Percentiles rank a stretch among this genome's conserved stretches.
These are phyloP conservation scores for Cettia cetti DNA, from an alignment of 2,113 vertebrate species.

Conservation along the genomic window DNA sequence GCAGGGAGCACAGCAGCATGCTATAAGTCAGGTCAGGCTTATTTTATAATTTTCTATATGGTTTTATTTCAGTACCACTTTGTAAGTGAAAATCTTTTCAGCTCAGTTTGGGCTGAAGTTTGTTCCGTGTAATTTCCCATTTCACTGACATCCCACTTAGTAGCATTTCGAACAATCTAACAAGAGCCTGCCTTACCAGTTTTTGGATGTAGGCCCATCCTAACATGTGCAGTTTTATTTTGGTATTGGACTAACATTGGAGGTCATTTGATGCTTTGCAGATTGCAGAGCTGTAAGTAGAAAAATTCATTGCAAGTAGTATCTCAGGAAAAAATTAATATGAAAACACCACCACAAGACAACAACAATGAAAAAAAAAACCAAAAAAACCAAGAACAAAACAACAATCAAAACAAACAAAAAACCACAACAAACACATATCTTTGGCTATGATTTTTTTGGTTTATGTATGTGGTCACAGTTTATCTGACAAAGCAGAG, in stretches of 20 bases:
- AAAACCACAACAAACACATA: background rate
- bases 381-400: background rate
- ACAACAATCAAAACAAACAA: background rate
- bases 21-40: background rate
- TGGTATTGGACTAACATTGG: background rate
- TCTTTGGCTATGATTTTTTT: background rate
- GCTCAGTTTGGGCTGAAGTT: background rate
- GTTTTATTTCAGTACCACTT: background rate
- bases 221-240: background rate
- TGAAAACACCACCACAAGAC: background rate
- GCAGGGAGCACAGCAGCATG: background rate
- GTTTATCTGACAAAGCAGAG: background rate
- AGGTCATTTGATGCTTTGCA: background rate
- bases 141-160: background rate
- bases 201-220: background rate
- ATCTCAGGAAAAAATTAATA: background rate
- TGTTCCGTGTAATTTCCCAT: background rate
- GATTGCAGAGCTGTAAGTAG: background rate
- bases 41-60: background rate
- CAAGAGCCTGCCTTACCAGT: background rate
- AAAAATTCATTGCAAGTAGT: background rate
- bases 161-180: background rate
- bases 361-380: background rate
- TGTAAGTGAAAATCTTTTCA: background rate
- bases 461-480: background rate